Conservation (phyloP, 1,140 invertebrate genomes). For the Grapholita molesta region DNA sequence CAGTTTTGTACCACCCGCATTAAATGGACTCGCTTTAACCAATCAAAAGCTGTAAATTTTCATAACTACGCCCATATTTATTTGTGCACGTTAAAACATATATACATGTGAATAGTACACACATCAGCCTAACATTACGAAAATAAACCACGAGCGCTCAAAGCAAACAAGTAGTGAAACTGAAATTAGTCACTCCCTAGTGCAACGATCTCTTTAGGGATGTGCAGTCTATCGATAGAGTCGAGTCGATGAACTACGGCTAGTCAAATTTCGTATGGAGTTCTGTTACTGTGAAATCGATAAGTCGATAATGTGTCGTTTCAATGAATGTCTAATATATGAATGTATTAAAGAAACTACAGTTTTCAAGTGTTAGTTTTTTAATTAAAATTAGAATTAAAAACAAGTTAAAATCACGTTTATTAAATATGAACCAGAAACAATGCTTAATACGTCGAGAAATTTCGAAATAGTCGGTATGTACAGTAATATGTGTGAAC, state of each 20-base stretch:
- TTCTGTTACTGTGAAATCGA: too few species aligned
- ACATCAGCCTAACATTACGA: slow-evolving; percentile 51
- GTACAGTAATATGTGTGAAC: not conserved
- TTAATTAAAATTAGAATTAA: too few species aligned
- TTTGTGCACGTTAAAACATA: not conserved
- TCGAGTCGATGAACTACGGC: not conserved
- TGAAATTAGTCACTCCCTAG: slow-evolving; percentile 53
- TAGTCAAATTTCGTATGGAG: not conserved
- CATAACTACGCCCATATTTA: not conserved
- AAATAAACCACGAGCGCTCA: slow-evolving; percentile 54
- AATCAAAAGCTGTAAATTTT: not conserved
- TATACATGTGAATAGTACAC: not conserved
- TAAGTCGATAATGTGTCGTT: not conserved
- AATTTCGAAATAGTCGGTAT: not conserved
- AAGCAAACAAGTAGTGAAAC: slow-evolving; percentile 47
- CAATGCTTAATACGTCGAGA: not conserved
- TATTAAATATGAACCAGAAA: not conserved
- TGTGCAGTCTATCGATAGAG: slow-evolving; percentile 18
- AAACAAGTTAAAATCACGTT: too few species aligned
- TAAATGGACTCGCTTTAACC: not conserved
- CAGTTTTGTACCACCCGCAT: too few species aligned
- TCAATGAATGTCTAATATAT: not conserved
- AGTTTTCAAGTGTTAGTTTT: too few species aligned
- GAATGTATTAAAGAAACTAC: too few species aligned
- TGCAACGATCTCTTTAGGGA: slow-evolving; percentile 46